Conservation (phyloP, 2,888 invertebrate genomes). For the Machimus rusticus region DNA sequence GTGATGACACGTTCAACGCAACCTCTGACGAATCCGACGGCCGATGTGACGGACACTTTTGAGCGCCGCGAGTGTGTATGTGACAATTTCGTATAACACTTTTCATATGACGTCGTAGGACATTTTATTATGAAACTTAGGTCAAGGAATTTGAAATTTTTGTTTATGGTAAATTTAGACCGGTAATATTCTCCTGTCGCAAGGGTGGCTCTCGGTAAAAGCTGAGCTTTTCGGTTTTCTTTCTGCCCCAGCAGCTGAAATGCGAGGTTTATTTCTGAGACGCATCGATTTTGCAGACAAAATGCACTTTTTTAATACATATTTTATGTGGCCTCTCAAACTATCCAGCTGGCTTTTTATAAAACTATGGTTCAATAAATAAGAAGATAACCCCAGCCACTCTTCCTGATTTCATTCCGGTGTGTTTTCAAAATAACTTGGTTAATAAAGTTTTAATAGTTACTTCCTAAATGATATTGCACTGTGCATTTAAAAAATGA, state of each 20-base stretch:
- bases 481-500: too few species aligned
- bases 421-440: background rate
- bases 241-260: background rate
- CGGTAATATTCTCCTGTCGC: background rate
- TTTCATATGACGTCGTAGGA: constrained; percentile 35
- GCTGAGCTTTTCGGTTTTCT: background rate
- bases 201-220: background rate
- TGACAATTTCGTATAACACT: constrained; percentile 35
- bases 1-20: background rate
- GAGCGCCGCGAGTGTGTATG: background rate
- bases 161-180: constrained; percentile 10
- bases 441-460: too few species aligned
- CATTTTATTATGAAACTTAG: constrained; percentile 40
- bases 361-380: too few species aligned
- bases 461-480: too few species aligned
- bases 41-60: background rate
- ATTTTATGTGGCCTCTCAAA: background rate
- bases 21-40: background rate
- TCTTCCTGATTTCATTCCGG: background rate
- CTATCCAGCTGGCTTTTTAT: too few species aligned
- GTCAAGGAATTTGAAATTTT: constrained; percentile 38
- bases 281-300: background rate
- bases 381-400: too few species aligned
- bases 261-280: background rate
- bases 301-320: background rate